These are phyloP conservation scores for Metopolophium dirhodum DNA, from an alignment of 1,140 invertebrate genomes.

Conservation along the genomic window DNA sequence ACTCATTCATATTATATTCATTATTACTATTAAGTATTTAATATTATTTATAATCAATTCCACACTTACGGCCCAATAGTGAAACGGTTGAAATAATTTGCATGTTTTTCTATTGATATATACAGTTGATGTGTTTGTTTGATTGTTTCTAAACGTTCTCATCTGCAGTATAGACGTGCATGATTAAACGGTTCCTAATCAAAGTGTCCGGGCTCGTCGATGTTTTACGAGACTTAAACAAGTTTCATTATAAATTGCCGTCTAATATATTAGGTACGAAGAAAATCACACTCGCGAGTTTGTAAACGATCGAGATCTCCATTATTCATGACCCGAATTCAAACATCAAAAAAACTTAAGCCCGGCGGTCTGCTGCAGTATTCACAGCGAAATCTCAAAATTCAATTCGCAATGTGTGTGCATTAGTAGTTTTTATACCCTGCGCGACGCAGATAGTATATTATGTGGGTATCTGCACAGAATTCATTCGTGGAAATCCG, in stretches of 20 bases:
- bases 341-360: not conserved
- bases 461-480: not conserved
- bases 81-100: not conserved
- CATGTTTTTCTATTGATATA: not conserved
- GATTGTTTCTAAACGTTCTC: not conserved
- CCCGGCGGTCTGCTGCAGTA: not conserved
- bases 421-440: not conserved
- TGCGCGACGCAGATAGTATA: not conserved
- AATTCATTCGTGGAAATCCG: not conserved
- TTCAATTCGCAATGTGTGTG: not conserved
- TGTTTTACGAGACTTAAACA: not conserved
- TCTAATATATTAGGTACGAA: not conserved
- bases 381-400: not conserved
- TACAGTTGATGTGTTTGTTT: not conserved
- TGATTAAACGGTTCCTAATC: not conserved
- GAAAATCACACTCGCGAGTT: not conserved
- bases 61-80: not conserved
- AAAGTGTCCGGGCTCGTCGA: not conserved
- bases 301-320: not conserved
- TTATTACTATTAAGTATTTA: not conserved
- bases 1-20: too few species aligned
- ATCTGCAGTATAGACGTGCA: not conserved
- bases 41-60: not conserved
- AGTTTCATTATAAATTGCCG: not conserved
- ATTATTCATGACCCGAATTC: slow-evolving; percentile 13